phyloP scores from a whole-genome alignment of 2,113 vertebrate species.

The Pangasianodon hypophthalmus region DNA sequence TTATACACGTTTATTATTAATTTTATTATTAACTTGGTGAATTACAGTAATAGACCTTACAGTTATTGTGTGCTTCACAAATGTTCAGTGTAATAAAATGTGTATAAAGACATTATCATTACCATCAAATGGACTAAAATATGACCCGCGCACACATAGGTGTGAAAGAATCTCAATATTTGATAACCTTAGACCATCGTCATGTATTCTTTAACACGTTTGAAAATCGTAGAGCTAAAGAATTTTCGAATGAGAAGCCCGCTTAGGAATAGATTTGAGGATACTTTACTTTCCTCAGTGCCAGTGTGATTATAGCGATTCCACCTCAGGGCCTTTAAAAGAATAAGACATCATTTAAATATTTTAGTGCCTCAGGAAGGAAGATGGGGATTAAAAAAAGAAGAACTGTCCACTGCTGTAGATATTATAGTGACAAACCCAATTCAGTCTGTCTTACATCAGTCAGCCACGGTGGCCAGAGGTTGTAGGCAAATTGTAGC shows the following conservation, averaged over 20 bases:
- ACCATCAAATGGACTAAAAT: slow-evolving; percentile 46
- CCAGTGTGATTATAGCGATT: slow-evolving; percentile 61
- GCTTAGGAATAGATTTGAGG: slow-evolving; percentile 64
- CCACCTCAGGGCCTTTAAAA: slow-evolving; percentile 66
- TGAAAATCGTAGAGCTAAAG: slow-evolving; percentile 61
- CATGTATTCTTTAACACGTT: slow-evolving; percentile 69
- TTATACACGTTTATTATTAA: neutral
- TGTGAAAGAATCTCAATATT: slow-evolving; percentile 64
- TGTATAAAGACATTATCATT: slow-evolving; percentile 1
- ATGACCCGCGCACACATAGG: slow-evolving; percentile 43
- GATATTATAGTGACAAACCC: slow-evolving; percentile 73
- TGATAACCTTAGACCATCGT: slow-evolving; percentile 55
- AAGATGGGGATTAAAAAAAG: slow-evolving; percentile 50
- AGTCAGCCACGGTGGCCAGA: slow-evolving; percentile 57
- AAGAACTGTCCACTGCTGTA: slow-evolving; percentile 59
- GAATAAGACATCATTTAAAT: slow-evolving; percentile 76
- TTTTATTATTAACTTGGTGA: slow-evolving; percentile 13
- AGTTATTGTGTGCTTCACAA: neutral
- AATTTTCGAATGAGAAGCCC: slow-evolving; percentile 64
- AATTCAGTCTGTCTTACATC: slow-evolving; percentile 75
- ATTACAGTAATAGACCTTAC: neutral
- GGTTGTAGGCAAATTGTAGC: slow-evolving; percentile 64
- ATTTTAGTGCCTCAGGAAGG: slow-evolving; percentile 73
- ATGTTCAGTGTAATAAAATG: neutral
- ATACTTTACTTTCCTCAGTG: slow-evolving; percentile 55